Percentiles rank a stretch among this genome's conserved stretches.
Conservation (phyloP, 2,888 invertebrate genomes). For the Dorcus hopei region DNA sequence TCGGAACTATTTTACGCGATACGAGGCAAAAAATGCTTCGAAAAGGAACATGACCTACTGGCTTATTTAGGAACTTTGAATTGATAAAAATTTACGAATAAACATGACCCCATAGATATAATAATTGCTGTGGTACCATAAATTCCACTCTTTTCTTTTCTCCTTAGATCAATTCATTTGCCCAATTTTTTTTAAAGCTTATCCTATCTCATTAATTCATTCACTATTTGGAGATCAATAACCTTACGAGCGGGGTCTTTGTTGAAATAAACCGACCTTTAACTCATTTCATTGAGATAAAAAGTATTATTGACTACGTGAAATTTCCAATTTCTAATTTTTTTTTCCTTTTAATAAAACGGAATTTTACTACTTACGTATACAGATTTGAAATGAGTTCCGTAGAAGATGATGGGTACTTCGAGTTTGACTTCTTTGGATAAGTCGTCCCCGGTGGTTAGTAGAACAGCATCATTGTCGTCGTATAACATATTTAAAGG, state of each 20-base stretch:
- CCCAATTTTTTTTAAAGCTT: too few relatives aligned
- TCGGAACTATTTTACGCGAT: too few relatives aligned
- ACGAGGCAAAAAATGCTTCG: too few relatives aligned
- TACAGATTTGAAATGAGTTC: constrained; percentile 68
- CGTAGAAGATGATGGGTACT: constrained; percentile 78
- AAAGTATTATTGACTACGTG: too few relatives aligned
- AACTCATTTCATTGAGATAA: constrained; percentile 3
- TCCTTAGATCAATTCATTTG: too few relatives aligned
- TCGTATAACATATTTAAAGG: constrained; percentile 61
- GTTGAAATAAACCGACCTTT: constrained; percentile 13
- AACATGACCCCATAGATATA: too few relatives aligned
- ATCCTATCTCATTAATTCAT: not conserved
- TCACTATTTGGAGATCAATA: constrained; percentile 16
- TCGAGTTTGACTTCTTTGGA: constrained; percentile 64
- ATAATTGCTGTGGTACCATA: too few relatives aligned
- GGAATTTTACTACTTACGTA: constrained; percentile 69
- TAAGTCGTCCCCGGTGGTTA: constrained; percentile 59
- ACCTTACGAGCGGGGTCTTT: constrained; percentile 11
- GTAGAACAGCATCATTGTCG: constrained; percentile 56
- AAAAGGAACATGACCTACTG: too few relatives aligned
- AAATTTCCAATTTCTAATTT: not conserved
- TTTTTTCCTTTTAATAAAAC: not conserved
- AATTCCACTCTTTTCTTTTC: too few relatives aligned
- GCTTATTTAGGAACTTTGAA: too few relatives aligned
- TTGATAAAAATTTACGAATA: too few relatives aligned